These are phyloP conservation scores for Equus przewalskii DNA, from an alignment of 2,113 vertebrate species.

Conservation along the genomic window DNA sequence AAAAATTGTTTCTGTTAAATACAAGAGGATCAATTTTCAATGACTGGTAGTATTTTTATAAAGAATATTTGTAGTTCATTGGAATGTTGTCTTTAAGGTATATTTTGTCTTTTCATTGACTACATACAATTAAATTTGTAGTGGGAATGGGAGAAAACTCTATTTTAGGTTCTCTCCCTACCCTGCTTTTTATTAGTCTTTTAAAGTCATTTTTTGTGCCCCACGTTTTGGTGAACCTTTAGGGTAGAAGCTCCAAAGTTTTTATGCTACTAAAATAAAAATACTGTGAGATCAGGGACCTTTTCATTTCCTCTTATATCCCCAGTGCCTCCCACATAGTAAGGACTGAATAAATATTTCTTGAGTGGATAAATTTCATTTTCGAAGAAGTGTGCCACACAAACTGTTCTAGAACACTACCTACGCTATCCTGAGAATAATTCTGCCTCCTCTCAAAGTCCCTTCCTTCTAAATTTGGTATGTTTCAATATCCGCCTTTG, in stretches of 20 bases:
- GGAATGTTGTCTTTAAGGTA: not conserved
- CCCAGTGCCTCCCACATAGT: not conserved
- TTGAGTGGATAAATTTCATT: constrained; percentile 5
- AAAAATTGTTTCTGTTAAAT: not conserved
- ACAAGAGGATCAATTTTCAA: not conserved
- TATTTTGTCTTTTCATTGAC: not conserved
- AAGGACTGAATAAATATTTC: constrained; percentile 16
- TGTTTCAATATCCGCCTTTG: not conserved
- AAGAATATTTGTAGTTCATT: not conserved
- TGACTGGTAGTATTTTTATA: constrained; percentile 3
- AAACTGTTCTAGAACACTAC: not conserved
- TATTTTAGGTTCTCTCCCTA: not conserved
- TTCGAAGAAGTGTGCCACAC: not conserved
- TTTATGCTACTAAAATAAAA: constrained; percentile 45
- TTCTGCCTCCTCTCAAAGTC: not conserved
- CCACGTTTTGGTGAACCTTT: not conserved
- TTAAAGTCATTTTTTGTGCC: not conserved
- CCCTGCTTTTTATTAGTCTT: not conserved
- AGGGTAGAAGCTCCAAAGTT: not conserved
- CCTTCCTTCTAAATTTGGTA: not conserved
- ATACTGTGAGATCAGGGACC: not conserved
- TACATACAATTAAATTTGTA: constrained; percentile 33
- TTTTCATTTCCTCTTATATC: not conserved
- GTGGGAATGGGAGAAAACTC: not conserved
- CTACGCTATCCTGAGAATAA: not conserved